Evolutionary conservation across 2,797 vertebrate species (phyloP), one percentile per base, ranked within the genome.

Genomic region (Tenualosa ilisha): DNA sequence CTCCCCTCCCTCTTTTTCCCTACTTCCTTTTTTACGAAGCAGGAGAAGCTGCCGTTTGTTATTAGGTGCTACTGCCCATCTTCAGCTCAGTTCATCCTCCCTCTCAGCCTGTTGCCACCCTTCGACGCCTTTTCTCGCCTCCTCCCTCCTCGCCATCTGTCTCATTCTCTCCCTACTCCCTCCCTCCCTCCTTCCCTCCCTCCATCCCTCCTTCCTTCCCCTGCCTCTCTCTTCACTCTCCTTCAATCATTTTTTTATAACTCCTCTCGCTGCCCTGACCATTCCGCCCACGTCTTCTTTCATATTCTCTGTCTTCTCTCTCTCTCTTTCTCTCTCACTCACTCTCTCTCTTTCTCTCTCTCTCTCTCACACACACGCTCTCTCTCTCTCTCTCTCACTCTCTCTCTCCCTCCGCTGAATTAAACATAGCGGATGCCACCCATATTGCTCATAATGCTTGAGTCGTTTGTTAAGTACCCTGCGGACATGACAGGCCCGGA

Each of bases 191-290:
- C 89, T 87, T 85, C 22, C 26, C 40, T 65, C 81, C 75, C 12
- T 81, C 51, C 50, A 7, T 37, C 81, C 17, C 37, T 31, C 49
- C 50, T 31, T 61, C 53, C 81, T 22, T 22, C 24, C 54, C 22
- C 9, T 24, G 26, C 54, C 49, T 24, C 46, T 15, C 61, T 63
- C 88, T 86, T 88, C 91, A 87, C 85, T 86, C 87, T 88, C 87
- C 86, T 89, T 91, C 91, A 91, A 93, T 93, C 90, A 92, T 93
- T 93, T 93, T 93, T 91, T 91, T 89, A 93, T 91, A 91, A 92
- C 91, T 92, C 87, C 87, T 92, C 89, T 72, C 72, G 82, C 82
- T 82, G 75, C 59, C 37, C 49, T 83, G 75, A 22, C 81, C 84
- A 87, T 43, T 82, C 68, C 31, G 85, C 82, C 83, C 84, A 79